A percentile compares a stretch with the other conserved stretches of the same genome.
Conservation (phyloP, 1,140 invertebrate species). For the Cotesia typhae region DNA sequence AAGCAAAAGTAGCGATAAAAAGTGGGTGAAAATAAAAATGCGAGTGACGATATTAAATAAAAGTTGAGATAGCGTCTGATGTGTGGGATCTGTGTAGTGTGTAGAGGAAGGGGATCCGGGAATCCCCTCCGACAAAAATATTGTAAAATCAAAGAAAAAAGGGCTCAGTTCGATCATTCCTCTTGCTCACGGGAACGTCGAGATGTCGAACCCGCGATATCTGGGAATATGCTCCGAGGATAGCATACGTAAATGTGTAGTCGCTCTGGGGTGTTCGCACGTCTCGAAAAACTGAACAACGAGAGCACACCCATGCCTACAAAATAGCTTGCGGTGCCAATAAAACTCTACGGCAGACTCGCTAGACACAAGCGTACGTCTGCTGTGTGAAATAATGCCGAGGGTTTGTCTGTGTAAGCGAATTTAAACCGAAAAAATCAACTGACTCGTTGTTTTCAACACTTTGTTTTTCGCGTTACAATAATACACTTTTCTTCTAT, state of each 20-base stretch:
- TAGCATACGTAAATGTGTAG: slow-evolving; percentile 33
- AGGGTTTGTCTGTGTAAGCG: no score
- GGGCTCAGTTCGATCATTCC: slow-evolving; percentile 9
- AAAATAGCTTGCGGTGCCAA: slow-evolving; percentile 2
- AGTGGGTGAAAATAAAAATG: no score
- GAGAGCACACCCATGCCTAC: slow-evolving; percentile 6
- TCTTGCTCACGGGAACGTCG: slow-evolving; percentile 1
- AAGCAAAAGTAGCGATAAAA: no score
- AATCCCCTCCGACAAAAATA: slow-evolving; percentile 4
- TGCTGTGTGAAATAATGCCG: no score
- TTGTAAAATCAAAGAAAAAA: not conserved
- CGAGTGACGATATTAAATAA: no score
- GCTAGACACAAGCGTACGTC: no score
- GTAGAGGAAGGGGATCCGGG: slow-evolving; percentile 1
- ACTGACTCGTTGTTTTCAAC: no score
- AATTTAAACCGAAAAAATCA: no score
- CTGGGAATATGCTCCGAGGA: slow-evolving; percentile 32
- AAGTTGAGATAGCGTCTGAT: no score
- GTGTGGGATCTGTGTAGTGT: not conserved
- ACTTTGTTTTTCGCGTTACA: no score
- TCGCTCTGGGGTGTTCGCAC: slow-evolving; percentile 26
- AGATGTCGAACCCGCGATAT: slow-evolving; percentile 36
- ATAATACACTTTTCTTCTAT: no score
- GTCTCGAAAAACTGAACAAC: slow-evolving; percentile 3
- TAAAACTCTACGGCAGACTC: not conserved